Conservation (phyloP, 1,140 invertebrate genomes). For the Aphelenchoides fujianensis region DNA sequence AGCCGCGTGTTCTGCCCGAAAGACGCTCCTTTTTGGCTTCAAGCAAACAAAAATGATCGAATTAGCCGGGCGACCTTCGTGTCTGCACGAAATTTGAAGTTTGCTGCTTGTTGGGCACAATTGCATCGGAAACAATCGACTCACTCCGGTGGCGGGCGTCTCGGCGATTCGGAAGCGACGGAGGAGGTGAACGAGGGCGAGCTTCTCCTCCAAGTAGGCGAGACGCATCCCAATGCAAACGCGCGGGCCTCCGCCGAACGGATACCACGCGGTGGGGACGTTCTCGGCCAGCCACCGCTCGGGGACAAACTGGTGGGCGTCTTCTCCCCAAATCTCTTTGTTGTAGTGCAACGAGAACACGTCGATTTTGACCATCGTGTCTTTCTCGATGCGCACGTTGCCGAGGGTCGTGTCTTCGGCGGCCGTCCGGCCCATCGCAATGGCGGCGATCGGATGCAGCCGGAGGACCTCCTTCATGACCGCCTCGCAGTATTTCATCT, state of each 20-base stretch:
- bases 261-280: neutral
- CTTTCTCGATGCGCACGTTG: slow-evolving; percentile 18
- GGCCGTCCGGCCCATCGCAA: slow-evolving; percentile 22
- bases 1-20: no score
- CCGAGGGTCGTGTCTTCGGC: slow-evolving; percentile 29
- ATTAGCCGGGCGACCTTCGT: no score
- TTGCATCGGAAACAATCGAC: no score
- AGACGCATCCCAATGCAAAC: slow-evolving; percentile 60
- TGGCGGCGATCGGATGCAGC: slow-evolving; percentile 41
- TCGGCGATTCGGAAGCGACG: slow-evolving; percentile 42
- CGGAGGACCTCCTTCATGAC: slow-evolving; percentile 49
- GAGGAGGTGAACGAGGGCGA: slow-evolving; percentile 51
- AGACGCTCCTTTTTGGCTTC: no score
- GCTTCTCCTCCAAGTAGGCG: slow-evolving; percentile 57
- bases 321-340: slow-evolving; percentile 39
- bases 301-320: slow-evolving; percentile 31
- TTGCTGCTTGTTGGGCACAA: no score
- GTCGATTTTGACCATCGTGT: slow-evolving; percentile 36
- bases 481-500: slow-evolving; percentile 43
- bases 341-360: slow-evolving; percentile 33
- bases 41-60: no score
- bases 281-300: slow-evolving; percentile 23
- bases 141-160: slow-evolving; percentile 34
- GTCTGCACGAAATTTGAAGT: no score
- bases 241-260: slow-evolving; percentile 49